A percentile compares a stretch with the other conserved stretches of the same genome.
Conservation (phyloP, 2,113 vertebrate genomes). For the Progne subis region DNA sequence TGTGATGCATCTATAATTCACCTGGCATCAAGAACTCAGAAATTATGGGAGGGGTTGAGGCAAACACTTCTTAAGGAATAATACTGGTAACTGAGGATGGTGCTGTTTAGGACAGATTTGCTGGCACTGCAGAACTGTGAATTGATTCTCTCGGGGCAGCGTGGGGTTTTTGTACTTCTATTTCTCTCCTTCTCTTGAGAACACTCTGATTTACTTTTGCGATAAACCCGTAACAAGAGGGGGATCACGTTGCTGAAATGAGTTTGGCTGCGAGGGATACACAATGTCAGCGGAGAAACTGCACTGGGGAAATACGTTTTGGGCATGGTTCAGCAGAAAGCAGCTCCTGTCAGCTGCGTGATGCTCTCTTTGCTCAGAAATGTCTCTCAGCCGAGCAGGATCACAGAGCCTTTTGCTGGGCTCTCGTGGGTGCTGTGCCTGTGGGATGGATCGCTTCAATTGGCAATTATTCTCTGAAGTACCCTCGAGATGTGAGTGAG, state of each 20-base stretch:
- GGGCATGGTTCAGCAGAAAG: not conserved
- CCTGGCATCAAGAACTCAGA: not conserved
- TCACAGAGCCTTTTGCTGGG: not conserved
- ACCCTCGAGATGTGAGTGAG: not conserved
- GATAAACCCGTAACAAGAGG: slow-evolving; percentile 5
- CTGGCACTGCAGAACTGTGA: not conserved
- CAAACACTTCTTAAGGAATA: not conserved
- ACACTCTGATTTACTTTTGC: slow-evolving; percentile 15
- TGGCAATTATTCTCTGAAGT: not conserved
- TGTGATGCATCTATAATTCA: not conserved
- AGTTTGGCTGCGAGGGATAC: slow-evolving; percentile 46
- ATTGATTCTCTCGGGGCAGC: not conserved
- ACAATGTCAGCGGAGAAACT: slow-evolving; percentile 14
- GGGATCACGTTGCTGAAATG: slow-evolving; percentile 25
- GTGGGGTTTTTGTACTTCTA: not conserved
- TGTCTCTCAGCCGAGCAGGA: not conserved
- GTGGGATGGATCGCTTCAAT: not conserved
- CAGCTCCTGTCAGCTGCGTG: not conserved
- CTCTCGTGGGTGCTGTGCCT: not conserved
- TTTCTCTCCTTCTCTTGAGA: slow-evolving; percentile 24
- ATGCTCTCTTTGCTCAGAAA: not conserved
- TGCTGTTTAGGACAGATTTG: not conserved
- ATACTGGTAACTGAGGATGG: not conserved
- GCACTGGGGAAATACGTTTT: not conserved
- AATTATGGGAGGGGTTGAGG: not conserved